Evolutionary conservation across 1,140 invertebrate genomes (phyloP), one percentile per base, ranked within the genome.

Genomic region (Papilio dardanus): DNA sequence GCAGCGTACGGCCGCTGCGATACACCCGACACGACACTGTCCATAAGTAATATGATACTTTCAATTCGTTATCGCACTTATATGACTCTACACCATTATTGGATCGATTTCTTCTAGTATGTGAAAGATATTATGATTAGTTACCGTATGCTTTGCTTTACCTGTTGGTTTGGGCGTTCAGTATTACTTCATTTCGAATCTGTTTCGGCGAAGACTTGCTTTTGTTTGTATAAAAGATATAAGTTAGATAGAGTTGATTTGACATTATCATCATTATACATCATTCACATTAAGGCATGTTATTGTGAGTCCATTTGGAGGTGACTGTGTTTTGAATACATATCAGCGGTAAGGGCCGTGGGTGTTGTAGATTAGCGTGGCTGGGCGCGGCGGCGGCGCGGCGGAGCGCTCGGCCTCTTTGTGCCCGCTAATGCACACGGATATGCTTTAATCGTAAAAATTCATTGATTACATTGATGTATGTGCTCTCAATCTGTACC

Each of bases 291-390:
- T 31, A 50, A 50, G 54, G 24, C 16, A 28, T 46, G 7, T 42
- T n/a, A 71, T 46, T 35, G 42, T 50, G 6, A 40, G 35, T 69
- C 67, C 35, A 69, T 68, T 35, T 68, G 2, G 33, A 33, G 16
- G 14, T 33, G 33, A 21, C 31, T 28, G 21, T 30, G 21, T 42
- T 46, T 71, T 71, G 28, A 71, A 71, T 71, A 30, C 24, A 28
- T 42, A 71, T 71, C 40, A n/a, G 2, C 16, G 7, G 24, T 46
- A 30, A 35, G 37, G 68, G 35, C 35, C 68, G 86, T 88, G 83
- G 85, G 86, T 71, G 68, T 73, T 76, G 86, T 83, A 81, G 81
- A 83, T 85, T 83, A 81, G 71, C n/a, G n/a, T n/a, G n/a, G n/a
- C n/a, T n/a, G n/a, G n/a, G n/a, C n/a, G n/a, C n/a, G n/a, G n/a